Base-by-base conservation (phyloP, 2,888 invertebrate species). In the Sarcophaga variegata region DNA sequence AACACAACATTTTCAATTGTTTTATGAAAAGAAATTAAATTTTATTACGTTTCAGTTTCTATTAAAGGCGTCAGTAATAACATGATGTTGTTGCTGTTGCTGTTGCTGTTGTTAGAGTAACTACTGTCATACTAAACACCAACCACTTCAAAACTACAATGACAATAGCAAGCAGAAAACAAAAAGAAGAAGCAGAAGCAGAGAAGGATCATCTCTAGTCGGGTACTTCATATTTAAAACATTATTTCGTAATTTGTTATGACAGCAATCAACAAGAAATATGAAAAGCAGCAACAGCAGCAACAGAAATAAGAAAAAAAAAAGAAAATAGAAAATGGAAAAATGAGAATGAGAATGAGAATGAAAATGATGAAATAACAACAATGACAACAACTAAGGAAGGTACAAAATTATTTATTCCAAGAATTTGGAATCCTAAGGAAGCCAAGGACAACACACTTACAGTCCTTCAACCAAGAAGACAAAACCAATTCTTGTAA, bases 191-290 rank as follows among this genome's bases (percentile, higher is more conserved):
- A 37, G 37, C 1, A 37, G 37, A 37, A 37, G 27, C 4, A 37
- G 6, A 37, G 6, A 37, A 37, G 37, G 8, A 37, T 37, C 37
- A 37, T 37, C 37, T 37, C 2, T 37, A 37, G 37, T 37, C 37
- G 37, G 37, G 54, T 83, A 84, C 78, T 84, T 83, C 75, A 83
- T 81, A 81, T 84, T 85, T 81, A 82, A 86, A 88, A 84, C 72
- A 86, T 86, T 79, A 88, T 88, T 84, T 79, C 84, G 63, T 86
- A 88, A 88, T 86, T 88, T 88, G 86, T 88, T 88, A 82, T 88
- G 86, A 86, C 83, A 88, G 81, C 86, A 85, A 87, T 87, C 84
- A 87, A 84, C 81, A 87, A 84, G 75, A 84, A 71, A 81, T 84
- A 78, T 86, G 72, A 83, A 83, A 63, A 81, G 74, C 49, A 81